These are phyloP conservation scores for Lycia hirtaria DNA, from an alignment of 2,888 invertebrate species.

Conservation along the genomic window DNA sequence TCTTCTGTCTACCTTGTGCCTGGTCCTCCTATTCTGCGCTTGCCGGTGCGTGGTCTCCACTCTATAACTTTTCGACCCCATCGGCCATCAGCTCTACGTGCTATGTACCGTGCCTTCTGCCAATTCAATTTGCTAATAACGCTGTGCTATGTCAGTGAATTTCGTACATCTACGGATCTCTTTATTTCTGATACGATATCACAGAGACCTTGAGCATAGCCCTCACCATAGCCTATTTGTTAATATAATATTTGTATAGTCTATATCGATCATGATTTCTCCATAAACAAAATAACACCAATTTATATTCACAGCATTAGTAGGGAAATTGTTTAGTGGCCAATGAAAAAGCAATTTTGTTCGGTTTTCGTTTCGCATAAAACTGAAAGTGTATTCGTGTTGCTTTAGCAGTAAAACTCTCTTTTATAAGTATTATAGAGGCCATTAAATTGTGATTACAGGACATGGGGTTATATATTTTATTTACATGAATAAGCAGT, in stretches of 20 bases:
- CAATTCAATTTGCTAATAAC: no score
- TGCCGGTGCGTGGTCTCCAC: no score
- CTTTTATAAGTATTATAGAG: slow-evolving; percentile 41
- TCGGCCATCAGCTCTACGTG: no score
- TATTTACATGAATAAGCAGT: slow-evolving; percentile 47
- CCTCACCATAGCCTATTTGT: no score
- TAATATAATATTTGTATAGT: neutral
- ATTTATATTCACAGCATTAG: slow-evolving; percentile 62
- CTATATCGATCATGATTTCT: slow-evolving; percentile 15
- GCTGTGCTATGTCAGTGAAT: no score
- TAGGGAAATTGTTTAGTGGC: slow-evolving; percentile 58
- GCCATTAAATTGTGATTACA: slow-evolving; percentile 62
- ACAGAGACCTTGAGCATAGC: no score
- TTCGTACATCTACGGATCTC: no score
- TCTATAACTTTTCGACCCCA: no score
- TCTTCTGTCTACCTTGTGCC: no score
- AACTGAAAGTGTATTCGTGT: slow-evolving; percentile 48
- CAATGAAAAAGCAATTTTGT: slow-evolving; percentile 72
- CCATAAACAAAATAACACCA: slow-evolving; percentile 45
- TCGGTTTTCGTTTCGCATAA: slow-evolving; percentile 44
- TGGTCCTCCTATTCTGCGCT: no score
- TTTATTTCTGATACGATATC: no score
- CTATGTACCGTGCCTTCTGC: no score
- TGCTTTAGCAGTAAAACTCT: slow-evolving; percentile 44
- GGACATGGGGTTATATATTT: slow-evolving; percentile 62